Evolutionary conservation across 2,797 vertebrate species (phyloP).

Genomic region (Varecia variegata): DNA sequence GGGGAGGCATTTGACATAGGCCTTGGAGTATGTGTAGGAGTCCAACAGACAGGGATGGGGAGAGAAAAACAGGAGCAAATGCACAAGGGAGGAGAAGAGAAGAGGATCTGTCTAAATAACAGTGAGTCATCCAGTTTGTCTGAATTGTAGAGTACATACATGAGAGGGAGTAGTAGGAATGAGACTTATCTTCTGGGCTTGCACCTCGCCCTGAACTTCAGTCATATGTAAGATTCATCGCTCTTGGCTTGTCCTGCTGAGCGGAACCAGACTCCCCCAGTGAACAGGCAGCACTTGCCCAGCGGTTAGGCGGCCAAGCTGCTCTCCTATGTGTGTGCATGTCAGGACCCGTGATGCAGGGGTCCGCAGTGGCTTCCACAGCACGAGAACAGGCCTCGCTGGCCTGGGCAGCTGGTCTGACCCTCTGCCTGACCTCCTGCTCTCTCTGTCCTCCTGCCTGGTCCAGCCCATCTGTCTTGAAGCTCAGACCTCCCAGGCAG

Average conservation of each 20-base stretch:
- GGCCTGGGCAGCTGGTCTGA: neutral
- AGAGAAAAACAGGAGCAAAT: conserved; percentile 10
- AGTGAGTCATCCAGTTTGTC: conserved; percentile 16
- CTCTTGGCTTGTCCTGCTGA: neutral
- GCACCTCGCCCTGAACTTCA: conserved; percentile 33
- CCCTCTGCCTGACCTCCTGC: neutral
- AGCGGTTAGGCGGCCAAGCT: neutral
- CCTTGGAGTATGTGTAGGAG: conserved; percentile 53
- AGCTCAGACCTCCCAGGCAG: neutral
- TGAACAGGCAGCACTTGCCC: neutral
- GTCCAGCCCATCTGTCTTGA: neutral
- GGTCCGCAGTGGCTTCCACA: neutral
- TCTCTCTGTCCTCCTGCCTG: neutral
- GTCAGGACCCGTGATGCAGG: neutral
- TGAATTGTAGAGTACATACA: neutral
- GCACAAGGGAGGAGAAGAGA: neutral
- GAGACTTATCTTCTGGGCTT: conserved; percentile 29
- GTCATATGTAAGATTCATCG: neutral
- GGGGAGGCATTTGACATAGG: neutral
- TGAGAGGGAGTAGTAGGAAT: conserved; percentile 5
- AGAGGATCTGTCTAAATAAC: neutral
- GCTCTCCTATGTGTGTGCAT: neutral
- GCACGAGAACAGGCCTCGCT: rapidly evolving
- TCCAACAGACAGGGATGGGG: neutral
- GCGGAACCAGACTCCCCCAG: neutral